Percentiles rank a stretch among this genome's conserved stretches.
phyloP scores from a whole-genome alignment of 2,888 invertebrate species.

The Eueremaeus valkanovi region DNA sequence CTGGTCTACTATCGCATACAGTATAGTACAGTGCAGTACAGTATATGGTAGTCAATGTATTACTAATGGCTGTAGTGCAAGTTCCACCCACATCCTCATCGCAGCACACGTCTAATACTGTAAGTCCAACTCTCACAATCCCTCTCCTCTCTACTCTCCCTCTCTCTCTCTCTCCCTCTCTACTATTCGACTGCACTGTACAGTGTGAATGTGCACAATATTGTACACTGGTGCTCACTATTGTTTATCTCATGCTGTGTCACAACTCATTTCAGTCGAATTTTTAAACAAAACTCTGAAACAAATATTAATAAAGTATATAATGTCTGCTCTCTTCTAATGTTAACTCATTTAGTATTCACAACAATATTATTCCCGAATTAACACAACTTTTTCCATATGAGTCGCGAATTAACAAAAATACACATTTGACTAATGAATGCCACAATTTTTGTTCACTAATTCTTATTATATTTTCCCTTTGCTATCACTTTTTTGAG shows the following conservation, averaged over 20 bases:
- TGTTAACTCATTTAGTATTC: neutral
- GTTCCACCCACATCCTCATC: conserved; percentile 17
- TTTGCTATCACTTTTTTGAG: neutral
- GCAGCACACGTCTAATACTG: neutral
- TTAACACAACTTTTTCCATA: too few relatives aligned
- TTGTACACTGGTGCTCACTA: too few relatives aligned
- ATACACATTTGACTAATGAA: too few relatives aligned
- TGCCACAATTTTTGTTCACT: too few relatives aligned
- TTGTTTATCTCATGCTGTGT: conserved; percentile 14
- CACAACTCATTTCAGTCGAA: neutral
- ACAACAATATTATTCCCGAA: too few relatives aligned
- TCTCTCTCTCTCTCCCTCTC: too few relatives aligned
- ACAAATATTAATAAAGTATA: neutral
- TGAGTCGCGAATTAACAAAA: too few relatives aligned
- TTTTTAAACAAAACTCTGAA: too few relatives aligned
- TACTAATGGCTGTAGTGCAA: conserved; percentile 16
- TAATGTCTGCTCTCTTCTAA: neutral
- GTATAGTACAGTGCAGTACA: neutral
- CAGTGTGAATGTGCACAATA: too few relatives aligned
- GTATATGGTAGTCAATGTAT: conserved; percentile 20
- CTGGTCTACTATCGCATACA: too few relatives aligned
- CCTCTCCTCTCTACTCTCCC: neutral
- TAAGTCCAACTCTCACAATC: conserved; percentile 5
- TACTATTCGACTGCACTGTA: too few relatives aligned
- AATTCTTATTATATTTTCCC: too few relatives aligned